These are phyloP conservation scores for Caenorhabditis tropicalis DNA, from an alignment of 1,140 invertebrate species.

Conservation along the genomic window DNA sequence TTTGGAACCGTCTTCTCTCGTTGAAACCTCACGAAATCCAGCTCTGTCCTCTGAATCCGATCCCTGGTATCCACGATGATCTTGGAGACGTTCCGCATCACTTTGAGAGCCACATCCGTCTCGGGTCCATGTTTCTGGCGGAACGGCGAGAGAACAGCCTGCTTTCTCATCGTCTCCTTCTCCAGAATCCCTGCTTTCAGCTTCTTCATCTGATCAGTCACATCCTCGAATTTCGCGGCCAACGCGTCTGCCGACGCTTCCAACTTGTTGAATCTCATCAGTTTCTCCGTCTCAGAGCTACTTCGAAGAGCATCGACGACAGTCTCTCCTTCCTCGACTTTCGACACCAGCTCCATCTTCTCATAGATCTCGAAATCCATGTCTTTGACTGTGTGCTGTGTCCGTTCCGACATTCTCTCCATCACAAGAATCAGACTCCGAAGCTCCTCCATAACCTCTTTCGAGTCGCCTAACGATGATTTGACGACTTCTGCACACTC, in stretches of 20 bases:
- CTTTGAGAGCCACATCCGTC: not conserved
- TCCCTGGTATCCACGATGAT: not conserved
- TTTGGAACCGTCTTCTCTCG: not conserved
- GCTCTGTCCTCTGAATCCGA: not conserved
- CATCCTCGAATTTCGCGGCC: not conserved
- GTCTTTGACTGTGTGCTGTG: not conserved
- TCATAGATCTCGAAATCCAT: not conserved
- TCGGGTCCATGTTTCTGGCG: not conserved
- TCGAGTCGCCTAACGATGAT: not conserved
- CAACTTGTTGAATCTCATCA: conserved; percentile 25
- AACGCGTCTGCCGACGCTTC: not conserved
- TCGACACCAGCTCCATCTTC: not conserved
- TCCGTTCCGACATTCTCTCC: not conserved
- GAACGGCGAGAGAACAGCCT: not conserved
- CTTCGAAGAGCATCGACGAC: not conserved
- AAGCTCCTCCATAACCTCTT: not conserved
- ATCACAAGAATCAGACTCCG: not conserved
- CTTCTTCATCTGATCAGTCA: not conserved
- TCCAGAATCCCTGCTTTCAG: not conserved
- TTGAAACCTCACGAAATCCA: not conserved
- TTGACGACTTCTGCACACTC: not conserved
- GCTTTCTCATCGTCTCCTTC: not conserved
- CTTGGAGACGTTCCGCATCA: not conserved
- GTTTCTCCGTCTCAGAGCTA: not conserved
- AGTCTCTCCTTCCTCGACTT: not conserved